phyloP scores from a whole-genome alignment of 2,888 invertebrate genomes.

The Xestia ashworthii region DNA sequence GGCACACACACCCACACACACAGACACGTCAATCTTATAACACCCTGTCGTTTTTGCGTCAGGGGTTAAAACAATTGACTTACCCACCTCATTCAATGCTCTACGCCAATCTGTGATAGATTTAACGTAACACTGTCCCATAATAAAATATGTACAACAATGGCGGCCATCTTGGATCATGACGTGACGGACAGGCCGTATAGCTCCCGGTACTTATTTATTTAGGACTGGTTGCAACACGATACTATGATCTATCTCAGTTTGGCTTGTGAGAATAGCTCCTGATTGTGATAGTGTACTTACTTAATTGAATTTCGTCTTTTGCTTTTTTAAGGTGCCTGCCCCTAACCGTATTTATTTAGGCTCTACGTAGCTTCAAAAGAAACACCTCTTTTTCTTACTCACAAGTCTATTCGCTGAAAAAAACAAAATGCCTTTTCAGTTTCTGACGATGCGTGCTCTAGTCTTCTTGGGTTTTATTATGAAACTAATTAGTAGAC shows the following conservation, averaged over 20 bases:
- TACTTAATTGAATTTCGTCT: not conserved
- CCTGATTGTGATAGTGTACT: not conserved
- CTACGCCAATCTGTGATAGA: not conserved
- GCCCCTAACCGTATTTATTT: not conserved
- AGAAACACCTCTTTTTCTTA: not conserved
- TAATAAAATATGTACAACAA: slow-evolving; percentile 38
- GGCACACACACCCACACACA: too few species aligned
- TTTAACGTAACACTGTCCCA: slow-evolving; percentile 2
- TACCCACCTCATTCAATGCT: not conserved
- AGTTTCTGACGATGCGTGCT: too few species aligned
- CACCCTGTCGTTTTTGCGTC: too few species aligned
- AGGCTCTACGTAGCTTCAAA: not conserved
- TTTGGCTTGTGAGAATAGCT: not conserved
- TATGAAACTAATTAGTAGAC: not conserved
- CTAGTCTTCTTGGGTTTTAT: not conserved
- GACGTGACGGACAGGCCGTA: not conserved
- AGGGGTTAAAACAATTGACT: not conserved
- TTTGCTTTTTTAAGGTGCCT: not conserved
- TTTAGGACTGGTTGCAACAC: slow-evolving; percentile 24
- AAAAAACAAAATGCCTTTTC: too few species aligned
- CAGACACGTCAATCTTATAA: too few species aligned
- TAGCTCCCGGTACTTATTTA: slow-evolving; percentile 29
- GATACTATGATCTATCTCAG: slow-evolving; percentile 1
- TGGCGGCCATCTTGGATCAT: slow-evolving; percentile 25
- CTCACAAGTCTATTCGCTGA: too few species aligned